phyloP scores from a whole-genome alignment of 2,797 vertebrate species.

The Pseudomugil gertrudae region DNA sequence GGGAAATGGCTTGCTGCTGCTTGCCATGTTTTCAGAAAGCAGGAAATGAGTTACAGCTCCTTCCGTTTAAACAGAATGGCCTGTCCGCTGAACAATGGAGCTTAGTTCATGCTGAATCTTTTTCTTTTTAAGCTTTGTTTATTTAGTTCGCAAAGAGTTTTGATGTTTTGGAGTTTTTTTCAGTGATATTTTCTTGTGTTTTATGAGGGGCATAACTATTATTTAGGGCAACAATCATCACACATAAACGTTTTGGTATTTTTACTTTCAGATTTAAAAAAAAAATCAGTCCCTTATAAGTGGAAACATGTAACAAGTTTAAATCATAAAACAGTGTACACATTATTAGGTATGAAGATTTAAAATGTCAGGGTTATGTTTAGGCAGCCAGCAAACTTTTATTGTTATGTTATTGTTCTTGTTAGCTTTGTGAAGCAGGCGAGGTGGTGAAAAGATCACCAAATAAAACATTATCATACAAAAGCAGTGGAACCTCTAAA shows the following conservation, averaged over 20 bases:
- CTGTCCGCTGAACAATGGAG: slow-evolving; percentile 21
- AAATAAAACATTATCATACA: slow-evolving; percentile 19
- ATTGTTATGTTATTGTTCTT: background rate
- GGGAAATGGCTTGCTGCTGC: slow-evolving; percentile 59
- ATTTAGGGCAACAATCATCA: no score
- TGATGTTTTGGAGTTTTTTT: no score
- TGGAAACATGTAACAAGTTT: background rate
- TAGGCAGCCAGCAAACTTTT: background rate
- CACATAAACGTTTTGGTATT: no score
- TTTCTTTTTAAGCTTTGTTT: background rate
- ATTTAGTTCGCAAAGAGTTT: slow-evolving; percentile 1
- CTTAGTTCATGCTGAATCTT: background rate
- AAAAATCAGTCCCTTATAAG: no score
- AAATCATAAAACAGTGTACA: background rate
- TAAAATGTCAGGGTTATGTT: background rate
- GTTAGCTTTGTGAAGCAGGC: background rate
- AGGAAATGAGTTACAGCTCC: slow-evolving; percentile 50
- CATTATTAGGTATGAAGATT: background rate
- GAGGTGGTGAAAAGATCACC: background rate
- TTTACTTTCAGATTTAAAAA: background rate
- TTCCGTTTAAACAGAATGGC: slow-evolving; percentile 28
- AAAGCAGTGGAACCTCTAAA: slow-evolving; percentile 16
- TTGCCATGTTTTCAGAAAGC: slow-evolving; percentile 51
- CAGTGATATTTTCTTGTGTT: slow-evolving; percentile 1
- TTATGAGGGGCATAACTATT: no score